These are phyloP conservation scores for Falcunculus frontatus DNA, from an alignment of 2,113 vertebrate genomes.

Conservation along the genomic window DNA sequence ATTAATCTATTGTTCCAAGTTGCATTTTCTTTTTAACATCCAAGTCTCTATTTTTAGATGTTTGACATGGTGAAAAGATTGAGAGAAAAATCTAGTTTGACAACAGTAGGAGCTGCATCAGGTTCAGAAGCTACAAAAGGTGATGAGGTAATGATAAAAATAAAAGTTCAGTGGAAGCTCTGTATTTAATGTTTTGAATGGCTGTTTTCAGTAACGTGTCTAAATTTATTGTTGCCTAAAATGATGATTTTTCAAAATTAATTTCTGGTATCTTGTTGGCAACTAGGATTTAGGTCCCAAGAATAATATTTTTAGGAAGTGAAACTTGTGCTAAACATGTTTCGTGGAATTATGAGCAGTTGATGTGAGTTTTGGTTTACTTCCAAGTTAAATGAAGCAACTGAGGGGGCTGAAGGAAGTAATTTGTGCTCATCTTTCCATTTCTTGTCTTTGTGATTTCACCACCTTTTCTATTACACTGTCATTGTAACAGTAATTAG, in stretches of 20 bases:
- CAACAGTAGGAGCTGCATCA: constrained; percentile 71
- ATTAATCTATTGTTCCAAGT: background rate
- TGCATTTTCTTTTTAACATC: background rate
- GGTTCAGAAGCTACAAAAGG: constrained; percentile 76
- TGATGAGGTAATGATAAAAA: constrained; percentile 84
- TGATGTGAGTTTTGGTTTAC: background rate
- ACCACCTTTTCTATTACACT: background rate
- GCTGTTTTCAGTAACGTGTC: background rate
- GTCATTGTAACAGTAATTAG: background rate
- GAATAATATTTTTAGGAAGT: background rate
- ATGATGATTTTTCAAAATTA: background rate
- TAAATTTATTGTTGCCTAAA: background rate
- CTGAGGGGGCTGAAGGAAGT: background rate
- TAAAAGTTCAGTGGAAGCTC: background rate
- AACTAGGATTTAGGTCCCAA: background rate
- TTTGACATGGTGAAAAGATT: constrained; percentile 92
- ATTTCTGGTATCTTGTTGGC: background rate
- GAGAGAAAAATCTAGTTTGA: constrained; percentile 88
- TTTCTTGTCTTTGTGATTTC: background rate
- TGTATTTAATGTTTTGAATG: background rate
- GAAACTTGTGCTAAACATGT: background rate
- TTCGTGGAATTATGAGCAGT: background rate
- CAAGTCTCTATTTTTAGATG: constrained; percentile 76
- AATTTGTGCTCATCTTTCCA: background rate
- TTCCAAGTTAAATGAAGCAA: background rate